phyloP scores from a whole-genome alignment of 2,888 invertebrate species.

The Dastarcus helophoroides region DNA sequence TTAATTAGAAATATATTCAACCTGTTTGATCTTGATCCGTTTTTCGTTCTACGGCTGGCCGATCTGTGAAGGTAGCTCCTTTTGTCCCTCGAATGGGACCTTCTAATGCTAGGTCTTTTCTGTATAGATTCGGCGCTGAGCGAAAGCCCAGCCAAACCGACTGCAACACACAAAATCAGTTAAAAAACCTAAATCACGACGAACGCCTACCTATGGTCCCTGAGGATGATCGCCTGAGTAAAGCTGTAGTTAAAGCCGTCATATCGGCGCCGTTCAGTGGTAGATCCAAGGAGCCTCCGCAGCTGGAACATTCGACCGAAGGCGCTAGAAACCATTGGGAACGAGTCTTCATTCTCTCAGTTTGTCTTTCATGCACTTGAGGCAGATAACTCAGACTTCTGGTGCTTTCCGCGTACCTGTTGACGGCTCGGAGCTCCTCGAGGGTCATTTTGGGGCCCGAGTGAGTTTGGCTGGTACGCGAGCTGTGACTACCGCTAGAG shows the following conservation, averaged over 20 bases:
- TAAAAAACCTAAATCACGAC: background rate
- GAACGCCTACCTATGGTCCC: slow-evolving; percentile 43
- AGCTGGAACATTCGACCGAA: slow-evolving; percentile 40
- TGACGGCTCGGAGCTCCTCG: slow-evolving; percentile 74
- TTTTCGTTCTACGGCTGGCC: slow-evolving; percentile 45
- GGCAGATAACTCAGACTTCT: slow-evolving; percentile 84
- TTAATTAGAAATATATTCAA: slow-evolving; percentile 16
- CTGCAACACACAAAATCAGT: slow-evolving; percentile 24
- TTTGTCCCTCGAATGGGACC: slow-evolving; percentile 44
- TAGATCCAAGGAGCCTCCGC: slow-evolving; percentile 37
- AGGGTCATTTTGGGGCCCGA: slow-evolving; percentile 64
- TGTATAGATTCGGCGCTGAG: slow-evolving; percentile 53
- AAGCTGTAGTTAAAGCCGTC: slow-evolving; percentile 32
- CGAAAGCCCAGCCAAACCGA: slow-evolving; percentile 48
- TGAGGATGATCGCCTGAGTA: slow-evolving; percentile 42
- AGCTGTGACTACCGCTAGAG: slow-evolving; percentile 60
- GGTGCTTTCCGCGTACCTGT: slow-evolving; percentile 84
- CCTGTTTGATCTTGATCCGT: slow-evolving; percentile 39
- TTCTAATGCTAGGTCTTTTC: slow-evolving; percentile 45
- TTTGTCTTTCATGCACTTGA: slow-evolving; percentile 90
- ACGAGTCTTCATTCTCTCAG: slow-evolving; percentile 90
- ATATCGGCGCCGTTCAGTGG: slow-evolving; percentile 35
- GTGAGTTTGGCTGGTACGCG: slow-evolving; percentile 46
- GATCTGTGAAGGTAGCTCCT: slow-evolving; percentile 43
- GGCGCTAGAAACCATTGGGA: slow-evolving; percentile 94